Conservation (phyloP, 2,888 invertebrate genomes). For the Ormia ochracea region DNA sequence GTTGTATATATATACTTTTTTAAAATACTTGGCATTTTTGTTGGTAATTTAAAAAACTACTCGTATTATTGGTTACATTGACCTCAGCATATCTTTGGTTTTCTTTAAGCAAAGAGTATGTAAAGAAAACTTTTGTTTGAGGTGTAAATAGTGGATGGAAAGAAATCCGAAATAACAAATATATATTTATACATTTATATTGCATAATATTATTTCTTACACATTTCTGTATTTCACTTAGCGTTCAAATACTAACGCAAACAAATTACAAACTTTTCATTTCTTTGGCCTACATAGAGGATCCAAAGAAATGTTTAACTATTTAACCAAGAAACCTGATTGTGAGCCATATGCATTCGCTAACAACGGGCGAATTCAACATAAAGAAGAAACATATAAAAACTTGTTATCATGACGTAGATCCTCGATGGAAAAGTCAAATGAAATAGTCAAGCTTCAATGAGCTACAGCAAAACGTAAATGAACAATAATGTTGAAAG, state of each 20-base stretch:
- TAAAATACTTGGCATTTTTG: background rate
- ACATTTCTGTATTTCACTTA: slow-evolving; percentile 51
- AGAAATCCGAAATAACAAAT: slow-evolving; percentile 17
- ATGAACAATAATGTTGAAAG: background rate
- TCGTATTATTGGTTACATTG: slow-evolving; percentile 6
- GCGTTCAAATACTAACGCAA: slow-evolving; percentile 18
- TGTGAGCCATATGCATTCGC: slow-evolving; percentile 18
- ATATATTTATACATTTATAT: slow-evolving; percentile 31
- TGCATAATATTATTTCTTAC: slow-evolving; percentile 29
- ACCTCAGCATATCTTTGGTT: slow-evolving; percentile 23
- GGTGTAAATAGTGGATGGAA: background rate
- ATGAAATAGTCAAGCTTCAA: slow-evolving; percentile 38
- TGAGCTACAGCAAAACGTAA: slow-evolving; percentile 9
- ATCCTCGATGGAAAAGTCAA: slow-evolving; percentile 26
- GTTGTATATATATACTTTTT: too few relatives aligned
- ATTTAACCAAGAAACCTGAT: slow-evolving; percentile 51
- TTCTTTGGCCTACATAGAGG: slow-evolving; percentile 55
- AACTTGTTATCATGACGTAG: slow-evolving; percentile 40
- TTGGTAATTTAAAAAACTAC: background rate
- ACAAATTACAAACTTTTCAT: slow-evolving; percentile 52
- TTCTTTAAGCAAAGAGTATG: background rate
- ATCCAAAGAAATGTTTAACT: slow-evolving; percentile 43
- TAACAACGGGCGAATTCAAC: slow-evolving; percentile 35
- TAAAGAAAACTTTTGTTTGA: slow-evolving; percentile 8
- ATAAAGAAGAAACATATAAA: slow-evolving; percentile 33